These are phyloP conservation scores for Hoplodrina ambigua DNA, from an alignment of 2,888 invertebrate species.

Conservation along the genomic window DNA sequence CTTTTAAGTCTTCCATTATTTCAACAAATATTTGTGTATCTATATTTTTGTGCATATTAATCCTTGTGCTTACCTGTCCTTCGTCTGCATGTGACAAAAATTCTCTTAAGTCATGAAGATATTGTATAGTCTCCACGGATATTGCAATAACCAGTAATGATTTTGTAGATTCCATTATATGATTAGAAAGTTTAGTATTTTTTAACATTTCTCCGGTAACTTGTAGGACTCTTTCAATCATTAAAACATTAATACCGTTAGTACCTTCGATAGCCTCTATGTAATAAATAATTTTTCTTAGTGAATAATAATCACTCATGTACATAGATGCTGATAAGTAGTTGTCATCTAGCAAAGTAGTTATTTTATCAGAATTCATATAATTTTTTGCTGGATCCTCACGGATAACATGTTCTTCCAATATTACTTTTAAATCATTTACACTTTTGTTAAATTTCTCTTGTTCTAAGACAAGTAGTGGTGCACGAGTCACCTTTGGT, in stretches of 20 bases:
- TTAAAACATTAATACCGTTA: slow-evolving; percentile 7
- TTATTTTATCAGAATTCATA: not conserved
- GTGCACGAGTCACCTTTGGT: slow-evolving; percentile 15
- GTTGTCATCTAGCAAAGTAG: not conserved
- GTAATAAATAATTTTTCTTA: slow-evolving; percentile 37
- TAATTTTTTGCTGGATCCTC: not conserved
- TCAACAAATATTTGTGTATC: not conserved
- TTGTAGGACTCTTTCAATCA: slow-evolving; percentile 44
- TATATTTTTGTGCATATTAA: not conserved
- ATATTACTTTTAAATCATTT: slow-evolving; percentile 17
- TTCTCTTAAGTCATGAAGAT: slow-evolving; percentile 18
- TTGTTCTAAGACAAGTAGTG: slow-evolving; percentile 42
- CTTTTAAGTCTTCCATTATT: slow-evolving; percentile 1
- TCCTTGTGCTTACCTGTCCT: slow-evolving; percentile 15
- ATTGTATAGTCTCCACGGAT: slow-evolving; percentile 10
- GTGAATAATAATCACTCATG: slow-evolving; percentile 42
- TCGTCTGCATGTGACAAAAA: slow-evolving; percentile 15
- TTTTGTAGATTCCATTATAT: slow-evolving; percentile 28
- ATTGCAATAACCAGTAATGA: slow-evolving; percentile 24
- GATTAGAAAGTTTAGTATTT: not conserved
- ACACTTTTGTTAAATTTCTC: slow-evolving; percentile 23
- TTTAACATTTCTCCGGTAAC: slow-evolving; percentile 53
- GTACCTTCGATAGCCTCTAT: slow-evolving; percentile 16
- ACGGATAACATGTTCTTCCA: not conserved
- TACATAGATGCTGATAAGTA: slow-evolving; percentile 9